These are phyloP conservation scores for Oreocharis arfaki DNA, from an alignment of 2,113 vertebrate genomes.

Conservation along the genomic window DNA sequence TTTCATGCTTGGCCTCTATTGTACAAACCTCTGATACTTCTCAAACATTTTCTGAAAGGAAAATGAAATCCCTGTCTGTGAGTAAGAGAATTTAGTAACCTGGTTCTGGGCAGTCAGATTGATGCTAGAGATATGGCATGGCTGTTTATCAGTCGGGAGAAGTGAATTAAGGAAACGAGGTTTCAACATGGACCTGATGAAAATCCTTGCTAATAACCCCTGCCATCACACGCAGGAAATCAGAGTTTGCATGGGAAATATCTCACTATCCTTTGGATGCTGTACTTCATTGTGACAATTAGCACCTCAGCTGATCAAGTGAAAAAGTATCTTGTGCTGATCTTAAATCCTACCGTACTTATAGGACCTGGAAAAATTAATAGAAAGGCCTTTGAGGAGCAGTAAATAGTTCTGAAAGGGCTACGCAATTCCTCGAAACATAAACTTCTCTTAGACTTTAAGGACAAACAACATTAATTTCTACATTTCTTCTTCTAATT, in stretches of 20 bases:
- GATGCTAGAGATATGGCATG: background rate
- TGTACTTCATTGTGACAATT: background rate
- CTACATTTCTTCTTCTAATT: background rate
- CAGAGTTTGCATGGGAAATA: background rate
- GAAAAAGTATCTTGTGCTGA: background rate
- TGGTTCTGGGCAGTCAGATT: background rate
- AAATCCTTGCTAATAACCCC: background rate
- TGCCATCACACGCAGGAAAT: background rate
- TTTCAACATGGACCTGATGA: background rate
- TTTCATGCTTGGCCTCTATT: conserved; percentile 49
- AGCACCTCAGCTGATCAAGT: background rate
- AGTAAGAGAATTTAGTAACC: background rate
- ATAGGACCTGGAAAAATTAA: background rate
- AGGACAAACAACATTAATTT: background rate
- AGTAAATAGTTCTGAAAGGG: background rate
- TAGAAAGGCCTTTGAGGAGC: background rate
- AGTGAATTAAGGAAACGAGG: background rate
- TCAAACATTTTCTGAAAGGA: background rate
- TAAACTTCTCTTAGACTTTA: background rate
- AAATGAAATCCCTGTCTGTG: background rate
- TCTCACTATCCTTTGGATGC: background rate
- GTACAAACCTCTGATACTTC: background rate
- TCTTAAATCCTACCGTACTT: background rate
- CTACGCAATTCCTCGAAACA: background rate
- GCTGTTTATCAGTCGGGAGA: background rate